These are phyloP conservation scores for Hemithea aestivaria DNA, from an alignment of 2,888 invertebrate genomes.

Conservation along the genomic window DNA sequence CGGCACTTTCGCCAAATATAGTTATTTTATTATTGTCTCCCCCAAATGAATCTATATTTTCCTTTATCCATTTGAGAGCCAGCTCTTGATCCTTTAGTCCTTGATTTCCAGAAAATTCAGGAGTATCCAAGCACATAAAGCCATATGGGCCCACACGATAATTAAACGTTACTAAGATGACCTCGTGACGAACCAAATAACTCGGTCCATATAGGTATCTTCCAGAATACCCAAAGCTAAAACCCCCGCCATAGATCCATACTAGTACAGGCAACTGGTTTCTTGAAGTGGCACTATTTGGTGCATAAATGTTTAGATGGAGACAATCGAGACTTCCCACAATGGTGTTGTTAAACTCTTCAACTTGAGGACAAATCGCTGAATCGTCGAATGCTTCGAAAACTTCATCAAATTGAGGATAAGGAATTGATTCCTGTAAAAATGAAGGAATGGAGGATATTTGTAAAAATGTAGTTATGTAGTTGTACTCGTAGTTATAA, in stretches of 20 bases:
- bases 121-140: conserved; percentile 50
- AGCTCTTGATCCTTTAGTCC: conserved; percentile 52
- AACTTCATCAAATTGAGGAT: conserved; percentile 36
- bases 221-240: conserved; percentile 35
- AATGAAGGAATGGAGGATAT: too few species aligned
- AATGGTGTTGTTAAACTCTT: conserved; percentile 32
- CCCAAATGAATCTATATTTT: conserved; percentile 52
- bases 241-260: conserved; percentile 50
- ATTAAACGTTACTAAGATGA: conserved; percentile 51
- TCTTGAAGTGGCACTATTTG: conserved; percentile 36
- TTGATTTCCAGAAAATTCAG: conserved; percentile 51
- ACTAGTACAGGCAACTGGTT: conserved; percentile 47
- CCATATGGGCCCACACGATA: conserved; percentile 56
- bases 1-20: conserved; percentile 52
- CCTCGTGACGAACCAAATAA: conserved; percentile 44
- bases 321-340: conserved; percentile 47
- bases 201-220: conserved; percentile 40
- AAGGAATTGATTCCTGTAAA: conserved; percentile 39
- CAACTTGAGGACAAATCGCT: conserved; percentile 47
- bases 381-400: conserved; percentile 52
- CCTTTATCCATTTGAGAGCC: conserved; percentile 52
- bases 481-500: too few species aligned
- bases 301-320: conserved; percentile 48
- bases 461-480: too few species aligned
- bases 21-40: conserved; percentile 50